Base-by-base conservation (phyloP, 2,888 invertebrate species). In the Drosophila bunnanda region DNA sequence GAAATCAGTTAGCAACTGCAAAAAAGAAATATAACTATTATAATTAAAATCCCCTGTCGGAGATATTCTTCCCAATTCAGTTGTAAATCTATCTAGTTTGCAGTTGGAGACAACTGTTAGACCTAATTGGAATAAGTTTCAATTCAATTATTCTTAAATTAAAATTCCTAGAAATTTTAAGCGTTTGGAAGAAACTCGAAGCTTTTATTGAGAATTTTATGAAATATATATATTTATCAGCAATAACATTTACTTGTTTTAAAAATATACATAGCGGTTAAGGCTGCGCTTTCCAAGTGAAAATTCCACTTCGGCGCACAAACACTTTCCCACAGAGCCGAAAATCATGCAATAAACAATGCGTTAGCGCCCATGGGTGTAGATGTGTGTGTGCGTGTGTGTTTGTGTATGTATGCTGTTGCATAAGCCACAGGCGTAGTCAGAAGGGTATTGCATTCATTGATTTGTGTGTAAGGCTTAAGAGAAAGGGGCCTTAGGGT, bases 311-410 rank as follows among this genome's bases (percentile, higher is more conserved):
- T 20, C 39, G n/a, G n/a, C 22, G 22, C 36, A 39, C 20, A 53
- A 32, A 30, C 13, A n/a, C 36, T 17, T 58, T 36, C 15, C 13
- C 36, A 28, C 15, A 15, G 13, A 48, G 36, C 64, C 67, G 34
- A n/a, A 67, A 67, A 64, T 54, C 55, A 67, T 55, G 67, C 64
- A 67, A 39, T 48, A 52, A 34, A 17, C n/a, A 54, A 39, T 54
- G 46, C 28, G 66, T n/a, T 13, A 22, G 46, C 6, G 32, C 22
- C 10, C 1, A 15, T 34, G 9, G 20, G 32, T 15, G 32, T 30
- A 28, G 9, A 1, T n/a, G 15, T 44, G 25, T 25, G 3, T 1
- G 30, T 28, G 44, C 2, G 12, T 28, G 48, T 48, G 50, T 32
- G 9, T 32, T 32, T 25, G 25, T 54, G 53, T 39, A 39, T 41